A percentile compares a stretch with the other conserved stretches of the same genome.
Evolutionary conservation across 2,113 vertebrate species (phyloP).

Genomic region (Nipponia nippon): DNA sequence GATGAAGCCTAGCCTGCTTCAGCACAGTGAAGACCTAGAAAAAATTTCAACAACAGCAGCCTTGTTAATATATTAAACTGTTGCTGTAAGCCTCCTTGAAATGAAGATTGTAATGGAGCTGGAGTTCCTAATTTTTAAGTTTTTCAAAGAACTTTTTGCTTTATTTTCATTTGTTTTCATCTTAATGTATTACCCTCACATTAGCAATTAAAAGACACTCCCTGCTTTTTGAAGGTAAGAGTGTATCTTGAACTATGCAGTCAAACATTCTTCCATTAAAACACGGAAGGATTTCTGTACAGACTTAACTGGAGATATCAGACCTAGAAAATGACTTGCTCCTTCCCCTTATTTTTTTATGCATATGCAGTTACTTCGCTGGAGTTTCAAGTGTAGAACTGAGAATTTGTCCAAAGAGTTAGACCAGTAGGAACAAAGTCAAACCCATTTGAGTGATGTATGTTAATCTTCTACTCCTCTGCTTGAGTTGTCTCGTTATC

Average conservation of each 20-base stretch:
- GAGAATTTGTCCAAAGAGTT: not conserved
- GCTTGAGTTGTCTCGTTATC: not conserved
- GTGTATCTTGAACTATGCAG: not conserved
- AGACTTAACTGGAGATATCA: not conserved
- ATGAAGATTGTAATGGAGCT: not conserved
- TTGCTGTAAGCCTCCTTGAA: not conserved
- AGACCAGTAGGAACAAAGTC: not conserved
- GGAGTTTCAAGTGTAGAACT: not conserved
- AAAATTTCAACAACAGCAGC: not conserved
- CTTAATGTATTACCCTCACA: not conserved
- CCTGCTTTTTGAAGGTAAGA: not conserved
- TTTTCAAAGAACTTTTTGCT: not conserved
- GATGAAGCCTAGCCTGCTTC: not conserved
- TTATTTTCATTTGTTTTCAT: not conserved
- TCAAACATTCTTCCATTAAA: not conserved
- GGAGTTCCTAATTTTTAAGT: not conserved
- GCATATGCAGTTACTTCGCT: not conserved
- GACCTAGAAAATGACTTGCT: not conserved
- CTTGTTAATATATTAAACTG: not conserved
- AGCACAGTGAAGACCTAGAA: not conserved
- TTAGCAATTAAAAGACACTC: not conserved
- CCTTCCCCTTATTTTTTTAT: not conserved
- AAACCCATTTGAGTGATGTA: not conserved
- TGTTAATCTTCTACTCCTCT: not conserved
- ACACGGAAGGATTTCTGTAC: not conserved